Evolutionary conservation across 2,888 invertebrate species (phyloP), one percentile per base, ranked within the genome.

Genomic region (Tenthredo scrophulariae): DNA sequence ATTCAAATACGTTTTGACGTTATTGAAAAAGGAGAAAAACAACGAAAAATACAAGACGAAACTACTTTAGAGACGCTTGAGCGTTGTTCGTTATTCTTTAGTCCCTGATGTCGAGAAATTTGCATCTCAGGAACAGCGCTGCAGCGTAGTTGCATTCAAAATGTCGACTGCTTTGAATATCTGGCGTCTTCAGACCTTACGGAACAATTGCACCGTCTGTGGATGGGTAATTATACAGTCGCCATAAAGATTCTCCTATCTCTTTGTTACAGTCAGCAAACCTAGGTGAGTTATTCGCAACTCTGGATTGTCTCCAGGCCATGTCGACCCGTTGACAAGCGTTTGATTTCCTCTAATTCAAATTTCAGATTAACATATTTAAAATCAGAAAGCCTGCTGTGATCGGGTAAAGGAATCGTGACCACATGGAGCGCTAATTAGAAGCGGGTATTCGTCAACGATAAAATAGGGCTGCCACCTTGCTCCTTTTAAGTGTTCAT

Each of bases 401-500:
- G 29, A 67, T 43, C 13, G 43, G n/a, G 74, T 22, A 43, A 74
- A 46, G 29, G 33, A 54, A 77, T 75, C 62, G 18, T 40, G 58
- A 40, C 58, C 80, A 80, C 50, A 80, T 62, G 40, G 26, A 13
- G 80, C 58, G 62, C 40, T 37, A 33, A 62, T 22, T 80, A 50
- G 40, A 40, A 40, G 9, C 22, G 80, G 40, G 80, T 80, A 62
- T 80, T 80, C 62, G 62, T 80, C 80, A 80, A 62, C 22, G 37
- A 40, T 80, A 43, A 65, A 83, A 67, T 83, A 83, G 43, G 46
- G n/a, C 46, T 46, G 86, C 90, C 87, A 84, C 88, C 89, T 89
- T 87, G 89, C 89, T 90, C 84, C 87, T 89, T 87, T 89, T 89
- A 85, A 85, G 86, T 79, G 88, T 90, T 91, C 90, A 91, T 91